phyloP scores from a whole-genome alignment of 2,888 invertebrate species.

The Ochropleura leucogaster region DNA sequence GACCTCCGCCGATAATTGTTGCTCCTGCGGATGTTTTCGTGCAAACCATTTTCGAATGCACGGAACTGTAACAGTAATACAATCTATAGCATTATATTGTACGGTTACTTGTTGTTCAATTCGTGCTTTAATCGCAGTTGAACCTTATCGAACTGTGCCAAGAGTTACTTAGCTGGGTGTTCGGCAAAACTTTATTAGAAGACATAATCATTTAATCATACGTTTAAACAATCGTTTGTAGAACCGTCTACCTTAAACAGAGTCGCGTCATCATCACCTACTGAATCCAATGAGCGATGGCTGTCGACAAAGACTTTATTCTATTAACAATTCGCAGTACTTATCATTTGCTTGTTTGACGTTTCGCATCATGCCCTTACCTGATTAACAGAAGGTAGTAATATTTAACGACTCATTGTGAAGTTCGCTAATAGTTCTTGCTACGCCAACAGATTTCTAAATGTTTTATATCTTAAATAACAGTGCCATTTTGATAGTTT shows the following conservation, averaged over 20 bases:
- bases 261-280: conserved; percentile 21
- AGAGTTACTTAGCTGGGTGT: neutral
- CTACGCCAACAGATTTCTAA: conserved; percentile 77
- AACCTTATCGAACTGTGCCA: conserved; percentile 16
- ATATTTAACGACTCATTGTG: conserved; percentile 88
- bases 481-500: conserved; percentile 52
- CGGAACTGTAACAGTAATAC: conserved; percentile 42
- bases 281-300: conserved; percentile 44
- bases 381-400: conserved; percentile 82
- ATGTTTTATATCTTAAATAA: conserved; percentile 69
- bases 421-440: conserved; percentile 79
- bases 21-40: conserved; percentile 78
- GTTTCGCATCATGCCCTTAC: conserved; percentile 82
- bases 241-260: conserved; percentile 42
- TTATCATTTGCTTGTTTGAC: conserved; percentile 70
- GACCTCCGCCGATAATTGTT: conserved; percentile 71
- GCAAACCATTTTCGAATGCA: conserved; percentile 59
- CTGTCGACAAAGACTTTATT: conserved; percentile 52
- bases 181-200: conserved; percentile 13
- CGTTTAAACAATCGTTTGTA: conserved; percentile 43
- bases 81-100: conserved; percentile 32
- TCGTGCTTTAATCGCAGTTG: conserved; percentile 16
- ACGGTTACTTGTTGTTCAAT: conserved; percentile 35
- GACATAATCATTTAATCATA: conserved; percentile 42
- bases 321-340: conserved; percentile 78